Percentiles rank a stretch among this genome's conserved stretches.
Conservation (phyloP, 2,113 vertebrate species). For the Probosciger aterrimus region DNA sequence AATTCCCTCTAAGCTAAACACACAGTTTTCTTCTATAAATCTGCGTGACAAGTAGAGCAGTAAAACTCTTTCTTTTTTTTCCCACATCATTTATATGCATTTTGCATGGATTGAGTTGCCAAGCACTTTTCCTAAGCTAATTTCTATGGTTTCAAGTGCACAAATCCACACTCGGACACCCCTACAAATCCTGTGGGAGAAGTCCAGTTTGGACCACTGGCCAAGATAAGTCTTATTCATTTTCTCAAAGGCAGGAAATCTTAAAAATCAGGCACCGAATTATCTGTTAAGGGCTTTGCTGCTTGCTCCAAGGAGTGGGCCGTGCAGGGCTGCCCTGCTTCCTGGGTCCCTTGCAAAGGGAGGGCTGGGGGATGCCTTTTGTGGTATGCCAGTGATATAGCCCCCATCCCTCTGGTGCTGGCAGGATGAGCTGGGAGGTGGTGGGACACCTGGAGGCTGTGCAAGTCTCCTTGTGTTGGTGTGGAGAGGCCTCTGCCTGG, state of each 20-base stretch:
- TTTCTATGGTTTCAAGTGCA: not conserved
- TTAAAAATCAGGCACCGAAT: not conserved
- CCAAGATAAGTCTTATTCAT: not conserved
- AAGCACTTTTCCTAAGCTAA: not conserved
- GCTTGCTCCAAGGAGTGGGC: not conserved
- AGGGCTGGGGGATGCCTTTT: not conserved
- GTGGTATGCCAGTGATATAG: rapidly evolving
- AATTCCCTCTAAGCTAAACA: slow-evolving; percentile 51
- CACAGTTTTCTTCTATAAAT: slow-evolving; percentile 54
- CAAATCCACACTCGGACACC: not conserved
- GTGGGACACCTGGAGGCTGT: not conserved
- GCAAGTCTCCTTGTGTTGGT: not conserved
- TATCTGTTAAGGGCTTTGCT: not conserved
- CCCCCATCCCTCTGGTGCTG: not conserved
- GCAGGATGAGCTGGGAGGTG: not conserved
- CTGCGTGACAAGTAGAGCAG: slow-evolving; percentile 47
- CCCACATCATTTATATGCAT: not conserved
- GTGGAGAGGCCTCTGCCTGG: not conserved
- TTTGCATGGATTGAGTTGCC: not conserved
- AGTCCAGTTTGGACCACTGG: not conserved
- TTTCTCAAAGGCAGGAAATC: not conserved
- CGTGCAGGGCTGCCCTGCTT: not conserved
- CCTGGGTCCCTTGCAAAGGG: not conserved
- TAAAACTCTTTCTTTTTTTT: not conserved
- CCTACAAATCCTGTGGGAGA: not conserved